Conservation (phyloP, 2,888 invertebrate genomes). For the Spisula solida region DNA sequence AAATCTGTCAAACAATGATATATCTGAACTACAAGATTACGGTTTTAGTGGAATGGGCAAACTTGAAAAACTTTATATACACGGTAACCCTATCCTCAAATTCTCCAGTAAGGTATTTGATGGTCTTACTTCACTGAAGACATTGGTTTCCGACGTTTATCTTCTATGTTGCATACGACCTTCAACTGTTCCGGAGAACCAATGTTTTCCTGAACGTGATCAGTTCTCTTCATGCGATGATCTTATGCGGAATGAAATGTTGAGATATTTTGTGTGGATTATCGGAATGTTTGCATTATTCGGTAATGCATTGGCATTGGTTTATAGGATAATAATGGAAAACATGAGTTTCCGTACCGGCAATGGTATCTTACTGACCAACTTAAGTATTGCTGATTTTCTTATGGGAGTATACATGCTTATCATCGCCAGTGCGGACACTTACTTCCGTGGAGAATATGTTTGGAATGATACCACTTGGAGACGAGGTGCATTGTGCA, state of each 20-base stretch:
- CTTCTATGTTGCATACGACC: slow-evolving; percentile 65
- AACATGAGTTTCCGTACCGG: slow-evolving; percentile 62
- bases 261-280: slow-evolving; percentile 71
- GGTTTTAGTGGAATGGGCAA: slow-evolving; percentile 51
- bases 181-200: slow-evolving; percentile 33
- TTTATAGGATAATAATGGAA: slow-evolving; percentile 69
- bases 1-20: slow-evolving; percentile 54
- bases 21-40: slow-evolving; percentile 44
- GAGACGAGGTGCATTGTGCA: slow-evolving; percentile 73
- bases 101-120: slow-evolving; percentile 61
- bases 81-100: slow-evolving; percentile 54
- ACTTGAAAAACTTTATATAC: slow-evolving; percentile 55
- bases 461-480: slow-evolving; percentile 73
- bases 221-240: slow-evolving; percentile 76
- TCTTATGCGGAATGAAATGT: slow-evolving; percentile 69
- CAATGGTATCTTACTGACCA: slow-evolving; percentile 67
- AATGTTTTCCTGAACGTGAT: slow-evolving; percentile 69
- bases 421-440: slow-evolving; percentile 71
- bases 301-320: slow-evolving; percentile 70
- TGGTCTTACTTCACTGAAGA: slow-evolving; percentile 38
- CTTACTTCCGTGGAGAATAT: slow-evolving; percentile 71
- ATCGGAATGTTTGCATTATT: slow-evolving; percentile 64
- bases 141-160: slow-evolving; percentile 60
- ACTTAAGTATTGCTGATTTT: slow-evolving; percentile 73
- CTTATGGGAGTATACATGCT: slow-evolving; percentile 77